phyloP scores from a whole-genome alignment of 2,113 vertebrate genomes.

The Balaenoptera acutorostrata region DNA sequence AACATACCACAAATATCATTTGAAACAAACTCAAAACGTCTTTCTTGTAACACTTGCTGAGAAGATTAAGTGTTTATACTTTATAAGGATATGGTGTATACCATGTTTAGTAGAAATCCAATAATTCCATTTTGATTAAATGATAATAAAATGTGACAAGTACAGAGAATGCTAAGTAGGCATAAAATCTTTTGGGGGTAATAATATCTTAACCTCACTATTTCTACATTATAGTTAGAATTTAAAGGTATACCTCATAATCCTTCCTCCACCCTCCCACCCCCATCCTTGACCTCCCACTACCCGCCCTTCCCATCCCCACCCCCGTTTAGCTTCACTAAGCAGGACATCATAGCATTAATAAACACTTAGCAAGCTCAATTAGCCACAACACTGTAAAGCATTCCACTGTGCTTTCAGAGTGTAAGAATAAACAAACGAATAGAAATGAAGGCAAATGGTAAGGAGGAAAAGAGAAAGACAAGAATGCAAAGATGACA shows the following conservation, averaged over 20 bases:
- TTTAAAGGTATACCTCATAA: conserved; percentile 81
- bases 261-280: conserved; percentile 61
- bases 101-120: conserved; percentile 64
- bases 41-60: not conserved
- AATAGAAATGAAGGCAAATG: conserved; percentile 77
- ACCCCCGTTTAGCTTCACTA: conserved; percentile 61
- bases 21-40: not conserved
- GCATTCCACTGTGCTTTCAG: conserved; percentile 81
- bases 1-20: conserved; percentile 59
- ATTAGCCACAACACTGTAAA: conserved; percentile 85
- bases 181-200: conserved; percentile 53
- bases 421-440: conserved; percentile 73
- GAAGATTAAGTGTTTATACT: conserved; percentile 6
- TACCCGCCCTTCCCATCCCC: not conserved
- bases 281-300: not conserved
- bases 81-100: conserved; percentile 81
- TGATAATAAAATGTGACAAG: not conserved
- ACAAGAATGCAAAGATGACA: conserved; percentile 72
- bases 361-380: conserved; percentile 85
- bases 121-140: conserved; percentile 47
- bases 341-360: conserved; percentile 76
- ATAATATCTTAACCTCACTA: conserved; percentile 41
- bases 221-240: conserved; percentile 2
- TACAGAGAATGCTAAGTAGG: conserved; percentile 53
- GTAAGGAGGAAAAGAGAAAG: conserved; percentile 62